Conservation (phyloP, 2,888 invertebrate species). For the Drosophila antonietae region DNA sequence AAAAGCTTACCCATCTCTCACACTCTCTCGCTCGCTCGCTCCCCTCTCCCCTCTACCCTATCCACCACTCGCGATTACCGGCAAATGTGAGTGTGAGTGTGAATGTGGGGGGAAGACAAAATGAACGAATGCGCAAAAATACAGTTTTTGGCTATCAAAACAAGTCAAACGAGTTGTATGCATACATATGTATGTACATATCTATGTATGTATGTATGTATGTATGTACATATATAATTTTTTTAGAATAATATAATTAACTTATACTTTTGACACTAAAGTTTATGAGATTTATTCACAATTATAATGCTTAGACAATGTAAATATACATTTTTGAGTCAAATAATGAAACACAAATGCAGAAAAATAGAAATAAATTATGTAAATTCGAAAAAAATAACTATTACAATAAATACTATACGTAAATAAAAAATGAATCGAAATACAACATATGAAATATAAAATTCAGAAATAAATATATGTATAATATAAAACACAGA, state of each 20-base stretch:
- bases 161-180: constrained; percentile 40
- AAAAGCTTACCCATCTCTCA: constrained; percentile 20
- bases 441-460: too few relatives aligned
- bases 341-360: background rate
- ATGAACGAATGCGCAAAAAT: constrained; percentile 17
- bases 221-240: background rate
- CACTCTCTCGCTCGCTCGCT: background rate
- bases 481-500: too few relatives aligned
- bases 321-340: background rate
- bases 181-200: too few relatives aligned
- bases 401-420: too few relatives aligned
- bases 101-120: background rate
- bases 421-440: too few relatives aligned
- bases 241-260: constrained; percentile 28
- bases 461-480: too few relatives aligned
- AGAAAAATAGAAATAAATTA: background rate
- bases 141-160: constrained; percentile 28
- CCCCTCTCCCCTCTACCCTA: too few relatives aligned
- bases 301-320: constrained; percentile 5
- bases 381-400: too few relatives aligned
- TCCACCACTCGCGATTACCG: background rate
- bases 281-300: constrained; percentile 7
- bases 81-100: background rate
- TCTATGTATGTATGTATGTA: too few relatives aligned
- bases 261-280: constrained; percentile 10